Evolutionary conservation across 2,113 vertebrate genomes (phyloP), one percentile per base, ranked within the genome.

Genomic region (Phaethornis superciliosus): DNA sequence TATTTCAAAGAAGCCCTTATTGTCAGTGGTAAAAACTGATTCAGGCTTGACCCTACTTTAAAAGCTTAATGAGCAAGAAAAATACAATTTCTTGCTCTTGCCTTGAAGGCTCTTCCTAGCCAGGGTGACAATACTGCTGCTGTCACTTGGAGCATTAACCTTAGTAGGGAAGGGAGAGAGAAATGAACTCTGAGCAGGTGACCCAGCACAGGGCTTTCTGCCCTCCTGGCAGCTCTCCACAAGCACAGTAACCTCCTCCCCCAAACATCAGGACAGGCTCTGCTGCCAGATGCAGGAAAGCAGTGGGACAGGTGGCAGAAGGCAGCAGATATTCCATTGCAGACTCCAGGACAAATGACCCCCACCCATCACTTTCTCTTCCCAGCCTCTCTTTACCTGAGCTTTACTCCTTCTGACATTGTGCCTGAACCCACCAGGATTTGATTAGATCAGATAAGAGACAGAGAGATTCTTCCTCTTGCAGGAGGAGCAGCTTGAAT

Each of bases 311-410:
- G 33, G 60, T 15, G 55, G 62, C 32, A 59, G 68, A 33, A 28
- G 67, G 44, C 24, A 42, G 68, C 44, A 4, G 0, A 0, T 42
- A 27, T 19, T 26, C 28, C 88, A 70, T 3, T 26, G 21, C 19
- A 60, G 55, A 11, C 32, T 30, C 14, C 35, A 63, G 35, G 30
- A 54, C 40, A 54, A 74, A 27, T 40, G 42, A 0, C 56, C 74
- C 55, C 69, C 46, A 23, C 12, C 46, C 56, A 74, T 1, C 35
- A 26, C 23, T 5, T 35, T 5, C 22, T 22, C 4, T 44, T 6
- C 17, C 54, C 59, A 14, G 8, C 20, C 26, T 28, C 16, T 16
- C 69, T 89, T 30, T 18, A 58, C 27, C 78, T 84, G 6, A 33
- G 44, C 37, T 59, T 35, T 32, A 22, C 4, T 21, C 49, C n/a